Evolutionary conservation across 2,888 invertebrate species (phyloP).

Genomic region (Eucera pruinosa): DNA sequence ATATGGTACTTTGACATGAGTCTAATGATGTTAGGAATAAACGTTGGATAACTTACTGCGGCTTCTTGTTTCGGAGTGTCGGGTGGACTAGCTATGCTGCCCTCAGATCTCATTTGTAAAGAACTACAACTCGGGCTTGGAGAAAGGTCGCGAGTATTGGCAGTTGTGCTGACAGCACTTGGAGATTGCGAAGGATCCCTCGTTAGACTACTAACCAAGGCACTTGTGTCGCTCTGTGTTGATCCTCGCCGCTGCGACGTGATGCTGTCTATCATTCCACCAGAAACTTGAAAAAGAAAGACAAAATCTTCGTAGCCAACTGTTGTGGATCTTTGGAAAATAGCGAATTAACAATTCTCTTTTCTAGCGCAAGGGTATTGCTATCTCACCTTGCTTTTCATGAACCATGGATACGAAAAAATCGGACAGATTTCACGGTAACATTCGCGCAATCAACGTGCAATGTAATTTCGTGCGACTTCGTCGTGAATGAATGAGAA

Average conservation of each 20-base stretch:
- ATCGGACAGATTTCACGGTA: conserved; percentile 17
- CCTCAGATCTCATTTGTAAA: conserved; percentile 85
- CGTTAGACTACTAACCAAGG: conserved; percentile 87
- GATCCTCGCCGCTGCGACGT: conserved; percentile 86
- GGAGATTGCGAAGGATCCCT: conserved; percentile 87
- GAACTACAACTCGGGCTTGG: conserved; percentile 86
- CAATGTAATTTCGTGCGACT: conserved; percentile 59
- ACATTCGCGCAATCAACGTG: conserved; percentile 61
- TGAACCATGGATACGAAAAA: conserved; percentile 33
- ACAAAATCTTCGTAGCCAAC: not conserved
- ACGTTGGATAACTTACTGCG: conserved; percentile 51
- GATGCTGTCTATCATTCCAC: conserved; percentile 83
- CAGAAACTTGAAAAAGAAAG: conserved; percentile 81
- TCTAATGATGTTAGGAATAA: not conserved
- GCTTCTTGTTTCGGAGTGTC: conserved; percentile 84
- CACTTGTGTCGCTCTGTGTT: conserved; percentile 87
- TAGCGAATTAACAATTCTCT: conserved; percentile 1
- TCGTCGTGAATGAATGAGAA: conserved; percentile 29
- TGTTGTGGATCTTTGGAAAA: not conserved
- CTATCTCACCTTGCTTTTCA: conserved; percentile 47
- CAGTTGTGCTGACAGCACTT: conserved; percentile 84
- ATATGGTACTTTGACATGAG: too few species aligned
- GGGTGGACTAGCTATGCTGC: conserved; percentile 84
- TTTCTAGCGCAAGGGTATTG: conserved; percentile 33
- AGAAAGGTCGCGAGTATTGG: conserved; percentile 85